These are phyloP conservation scores for Hyposmocoma kahamanoa DNA, from an alignment of 1,140 invertebrate genomes.

Conservation along the genomic window DNA sequence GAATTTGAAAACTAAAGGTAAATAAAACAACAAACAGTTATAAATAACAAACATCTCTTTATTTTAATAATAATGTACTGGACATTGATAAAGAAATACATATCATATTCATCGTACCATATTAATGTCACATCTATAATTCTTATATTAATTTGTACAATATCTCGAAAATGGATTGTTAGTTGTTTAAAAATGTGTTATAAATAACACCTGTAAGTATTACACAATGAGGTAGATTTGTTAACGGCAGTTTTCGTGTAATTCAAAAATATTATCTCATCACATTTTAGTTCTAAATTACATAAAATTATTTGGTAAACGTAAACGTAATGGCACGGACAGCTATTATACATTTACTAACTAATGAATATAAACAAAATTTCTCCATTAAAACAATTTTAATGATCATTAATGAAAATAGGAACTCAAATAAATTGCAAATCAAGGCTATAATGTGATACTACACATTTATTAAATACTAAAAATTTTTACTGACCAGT, in stretches of 20 bases:
- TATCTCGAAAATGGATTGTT: too few species aligned
- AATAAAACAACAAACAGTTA: constrained; percentile 29
- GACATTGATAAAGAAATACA: constrained; percentile 70
- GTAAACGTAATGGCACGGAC: constrained; percentile 19
- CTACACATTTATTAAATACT: neutral
- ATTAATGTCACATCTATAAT: constrained; percentile 55
- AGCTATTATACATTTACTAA: constrained; percentile 23
- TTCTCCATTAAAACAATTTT: constrained; percentile 46
- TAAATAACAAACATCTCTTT: constrained; percentile 72
- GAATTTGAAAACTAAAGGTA: constrained; percentile 5
- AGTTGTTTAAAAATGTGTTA: too few species aligned
- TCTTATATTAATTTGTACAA: constrained; percentile 60
- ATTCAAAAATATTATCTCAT: too few species aligned
- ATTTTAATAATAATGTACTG: constrained; percentile 67
- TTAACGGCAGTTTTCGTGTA: constrained; percentile 13
- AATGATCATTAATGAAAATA: constrained; percentile 51
- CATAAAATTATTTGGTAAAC: neutral
- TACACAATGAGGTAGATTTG: constrained; percentile 54
- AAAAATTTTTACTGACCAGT: too few species aligned
- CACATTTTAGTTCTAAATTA: too few species aligned
- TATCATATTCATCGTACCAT: constrained; percentile 57
- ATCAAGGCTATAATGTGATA: constrained; percentile 6
- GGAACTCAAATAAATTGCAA: constrained; percentile 66
- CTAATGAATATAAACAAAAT: constrained; percentile 42
- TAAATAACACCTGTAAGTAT: too few species aligned